Percentiles rank a stretch among this genome's conserved stretches.
phyloP scores from a whole-genome alignment of 2,113 vertebrate species.

The Atractosteus spatula region DNA sequence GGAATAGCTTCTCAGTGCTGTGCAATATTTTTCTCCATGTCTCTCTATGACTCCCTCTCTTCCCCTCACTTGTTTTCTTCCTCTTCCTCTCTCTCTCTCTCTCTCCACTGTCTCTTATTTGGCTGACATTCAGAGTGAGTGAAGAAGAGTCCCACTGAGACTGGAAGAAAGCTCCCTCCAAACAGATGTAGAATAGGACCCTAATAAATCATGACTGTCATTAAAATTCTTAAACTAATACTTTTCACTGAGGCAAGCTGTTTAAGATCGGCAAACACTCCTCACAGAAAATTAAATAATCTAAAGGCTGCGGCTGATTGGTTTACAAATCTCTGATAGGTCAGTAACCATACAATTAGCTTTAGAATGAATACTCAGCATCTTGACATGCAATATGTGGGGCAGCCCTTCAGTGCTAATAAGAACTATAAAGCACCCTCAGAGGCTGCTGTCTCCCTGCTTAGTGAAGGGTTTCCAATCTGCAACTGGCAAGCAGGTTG shows the following conservation, averaged over 20 bases:
- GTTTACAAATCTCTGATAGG: constrained; percentile 1
- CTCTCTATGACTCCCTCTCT: neutral
- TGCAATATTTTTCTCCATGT: neutral
- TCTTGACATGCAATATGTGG: constrained; percentile 2
- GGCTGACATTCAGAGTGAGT: constrained; percentile 7
- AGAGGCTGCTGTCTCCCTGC: neutral
- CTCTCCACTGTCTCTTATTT: neutral
- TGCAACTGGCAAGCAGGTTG: neutral
- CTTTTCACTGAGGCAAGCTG: neutral
- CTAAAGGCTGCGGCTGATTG: constrained; percentile 7
- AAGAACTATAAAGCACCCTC: neutral
- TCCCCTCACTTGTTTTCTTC: neutral
- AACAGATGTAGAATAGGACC: neutral
- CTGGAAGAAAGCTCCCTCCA: neutral
- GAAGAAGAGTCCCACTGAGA: constrained; percentile 4
- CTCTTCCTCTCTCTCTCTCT: neutral
- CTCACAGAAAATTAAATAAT: constrained; percentile 2
- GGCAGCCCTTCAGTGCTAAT: constrained; percentile 5
- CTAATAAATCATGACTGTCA: constrained; percentile 15
- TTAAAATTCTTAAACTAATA: constrained; percentile 8
- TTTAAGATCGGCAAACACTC: constrained; percentile 8
- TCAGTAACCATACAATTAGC: constrained; percentile 1
- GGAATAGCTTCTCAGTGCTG: no score
- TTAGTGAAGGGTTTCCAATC: neutral
- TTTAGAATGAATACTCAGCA: neutral